Conservation (phyloP, 2,797 vertebrate species). For the Falco berigora region DNA sequence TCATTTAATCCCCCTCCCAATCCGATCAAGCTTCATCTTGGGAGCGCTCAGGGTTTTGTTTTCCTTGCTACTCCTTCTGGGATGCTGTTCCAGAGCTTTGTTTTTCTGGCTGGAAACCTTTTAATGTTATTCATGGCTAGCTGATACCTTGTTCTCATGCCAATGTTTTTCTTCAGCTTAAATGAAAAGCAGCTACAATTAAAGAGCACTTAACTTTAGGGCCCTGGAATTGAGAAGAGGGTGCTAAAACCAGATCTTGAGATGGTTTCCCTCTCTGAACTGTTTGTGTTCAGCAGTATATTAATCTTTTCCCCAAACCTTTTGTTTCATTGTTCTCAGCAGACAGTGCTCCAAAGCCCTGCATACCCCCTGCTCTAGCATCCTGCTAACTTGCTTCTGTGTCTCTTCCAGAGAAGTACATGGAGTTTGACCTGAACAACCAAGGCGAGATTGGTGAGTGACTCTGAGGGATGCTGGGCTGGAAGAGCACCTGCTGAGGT, state of each 20-base stretch:
- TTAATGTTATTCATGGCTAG: not conserved
- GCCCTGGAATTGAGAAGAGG: not conserved
- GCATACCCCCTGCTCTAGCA: not conserved
- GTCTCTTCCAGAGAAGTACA: conserved; percentile 90
- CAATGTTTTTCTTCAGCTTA: conserved; percentile 45
- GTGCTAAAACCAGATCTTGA: not conserved
- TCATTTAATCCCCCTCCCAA: conserved; percentile 40
- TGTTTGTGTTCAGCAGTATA: not conserved
- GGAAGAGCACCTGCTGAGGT: not conserved
- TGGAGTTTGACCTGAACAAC: conserved; percentile 97
- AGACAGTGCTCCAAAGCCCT: not conserved
- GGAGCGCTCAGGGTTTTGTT: conserved; percentile 23
- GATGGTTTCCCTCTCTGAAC: not conserved
- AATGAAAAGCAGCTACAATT: conserved; percentile 29
- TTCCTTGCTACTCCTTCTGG: conserved; percentile 51
- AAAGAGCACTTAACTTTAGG: conserved; percentile 12
- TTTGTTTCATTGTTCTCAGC: not conserved
- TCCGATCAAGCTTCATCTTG: conserved; percentile 17
- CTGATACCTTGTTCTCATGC: conserved; percentile 51
- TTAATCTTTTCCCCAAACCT: not conserved
- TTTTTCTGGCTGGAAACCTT: conserved; percentile 48
- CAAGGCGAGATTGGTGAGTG: conserved; percentile 97
- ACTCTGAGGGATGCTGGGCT: not conserved
- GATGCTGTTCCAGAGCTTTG: conserved; percentile 35
- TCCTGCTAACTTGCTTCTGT: not conserved